These are phyloP conservation scores for Rhombomys opimus DNA, from an alignment of 2,113 vertebrate species.

Conservation along the genomic window DNA sequence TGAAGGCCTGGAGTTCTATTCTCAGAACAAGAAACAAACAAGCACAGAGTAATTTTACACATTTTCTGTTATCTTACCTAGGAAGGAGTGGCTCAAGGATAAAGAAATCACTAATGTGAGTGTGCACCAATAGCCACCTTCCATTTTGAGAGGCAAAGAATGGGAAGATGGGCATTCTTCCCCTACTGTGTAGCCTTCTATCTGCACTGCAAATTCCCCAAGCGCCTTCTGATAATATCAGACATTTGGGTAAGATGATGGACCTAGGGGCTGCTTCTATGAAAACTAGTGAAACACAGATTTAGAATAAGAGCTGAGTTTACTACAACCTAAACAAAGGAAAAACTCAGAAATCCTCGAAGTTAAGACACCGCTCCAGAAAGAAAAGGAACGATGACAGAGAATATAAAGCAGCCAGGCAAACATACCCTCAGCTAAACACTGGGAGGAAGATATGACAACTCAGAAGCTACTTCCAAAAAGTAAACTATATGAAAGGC, in stretches of 20 bases:
- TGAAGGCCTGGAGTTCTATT: not conserved
- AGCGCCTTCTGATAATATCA: not conserved
- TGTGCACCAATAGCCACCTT: not conserved
- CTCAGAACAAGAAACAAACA: not conserved
- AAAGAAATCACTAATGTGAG: not conserved
- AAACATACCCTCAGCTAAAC: not conserved
- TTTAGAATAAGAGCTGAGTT: not conserved
- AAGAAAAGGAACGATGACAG: not conserved
- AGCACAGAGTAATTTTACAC: not conserved
- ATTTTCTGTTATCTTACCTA: not conserved
- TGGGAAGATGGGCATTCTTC: not conserved
- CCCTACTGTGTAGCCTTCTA: not conserved
- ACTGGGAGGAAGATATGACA: not conserved
- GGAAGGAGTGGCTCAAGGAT: slow-evolving; percentile 25
- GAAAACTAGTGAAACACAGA: not conserved
- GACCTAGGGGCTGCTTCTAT: not conserved
- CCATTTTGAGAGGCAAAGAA: not conserved
- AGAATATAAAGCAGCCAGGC: not conserved
- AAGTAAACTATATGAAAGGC: not conserved
- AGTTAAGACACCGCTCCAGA: not conserved
- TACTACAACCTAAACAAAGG: not conserved
- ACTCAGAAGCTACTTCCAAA: not conserved
- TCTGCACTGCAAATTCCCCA: not conserved
- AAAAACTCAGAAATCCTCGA: not conserved
- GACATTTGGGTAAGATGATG: not conserved